Evolutionary conservation across 2,888 invertebrate genomes (phyloP).

Genomic region (Melanotus villosus): DNA sequence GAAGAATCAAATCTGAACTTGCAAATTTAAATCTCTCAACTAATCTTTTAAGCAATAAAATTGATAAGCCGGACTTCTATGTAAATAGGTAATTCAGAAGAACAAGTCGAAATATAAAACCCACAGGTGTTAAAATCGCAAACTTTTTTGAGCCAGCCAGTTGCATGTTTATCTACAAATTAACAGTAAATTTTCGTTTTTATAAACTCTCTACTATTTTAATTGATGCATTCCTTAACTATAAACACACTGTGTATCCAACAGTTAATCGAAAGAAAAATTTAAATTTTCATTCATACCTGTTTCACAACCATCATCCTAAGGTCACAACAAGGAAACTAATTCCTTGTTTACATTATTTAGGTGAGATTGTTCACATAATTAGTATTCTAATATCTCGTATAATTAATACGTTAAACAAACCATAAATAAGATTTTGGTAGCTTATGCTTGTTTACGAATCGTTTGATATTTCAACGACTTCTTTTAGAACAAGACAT

Average conservation of each 20-base stretch:
- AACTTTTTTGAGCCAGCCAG: too few relatives aligned
- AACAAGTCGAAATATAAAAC: too few relatives aligned
- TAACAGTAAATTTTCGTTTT: too few relatives aligned
- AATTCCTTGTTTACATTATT: constrained; percentile 11
- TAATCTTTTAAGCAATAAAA: too few relatives aligned
- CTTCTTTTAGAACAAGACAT: not conserved
- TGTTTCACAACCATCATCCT: not conserved
- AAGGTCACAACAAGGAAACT: not conserved
- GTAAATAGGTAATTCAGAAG: too few relatives aligned
- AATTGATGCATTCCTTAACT: not conserved
- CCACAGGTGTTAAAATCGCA: too few relatives aligned
- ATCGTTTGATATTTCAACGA: not conserved
- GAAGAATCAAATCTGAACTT: too few relatives aligned
- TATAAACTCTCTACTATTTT: not conserved
- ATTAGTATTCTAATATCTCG: not conserved
- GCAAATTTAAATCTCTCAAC: too few relatives aligned
- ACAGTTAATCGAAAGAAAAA: not conserved
- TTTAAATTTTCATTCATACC: not conserved
- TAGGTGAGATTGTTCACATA: constrained; percentile 17
- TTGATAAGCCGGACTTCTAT: too few relatives aligned
- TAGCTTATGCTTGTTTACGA: not conserved
- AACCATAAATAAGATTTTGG: not conserved
- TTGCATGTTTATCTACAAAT: too few relatives aligned
- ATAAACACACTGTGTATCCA: not conserved
- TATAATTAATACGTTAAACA: not conserved